Evolutionary conservation across 2,888 invertebrate species (phyloP).

Genomic region (Spodoptera picta): DNA sequence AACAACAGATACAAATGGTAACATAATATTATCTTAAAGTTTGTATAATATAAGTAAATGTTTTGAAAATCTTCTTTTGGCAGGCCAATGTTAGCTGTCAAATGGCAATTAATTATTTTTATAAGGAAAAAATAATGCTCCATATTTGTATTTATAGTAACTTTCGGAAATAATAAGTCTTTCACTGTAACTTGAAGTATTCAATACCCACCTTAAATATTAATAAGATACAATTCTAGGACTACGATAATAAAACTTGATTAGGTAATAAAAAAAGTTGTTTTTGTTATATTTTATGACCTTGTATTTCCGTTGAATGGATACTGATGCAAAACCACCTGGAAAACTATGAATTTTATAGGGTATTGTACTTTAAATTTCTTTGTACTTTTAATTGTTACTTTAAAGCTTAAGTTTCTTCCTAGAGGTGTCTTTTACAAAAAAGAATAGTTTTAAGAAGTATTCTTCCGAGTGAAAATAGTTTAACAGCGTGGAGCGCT

Average conservation of each 20-base stretch:
- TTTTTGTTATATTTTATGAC: constrained; percentile 11
- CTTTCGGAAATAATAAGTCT: too few species aligned
- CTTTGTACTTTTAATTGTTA: constrained; percentile 32
- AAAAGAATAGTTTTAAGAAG: constrained; percentile 41
- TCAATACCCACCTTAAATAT: too few species aligned
- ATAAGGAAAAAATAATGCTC: too few species aligned
- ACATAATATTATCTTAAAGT: constrained; percentile 1
- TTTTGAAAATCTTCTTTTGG: too few species aligned
- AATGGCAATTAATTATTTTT: too few species aligned
- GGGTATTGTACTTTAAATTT: constrained; percentile 11
- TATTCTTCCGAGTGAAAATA: constrained; percentile 56
- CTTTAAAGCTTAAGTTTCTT: constrained; percentile 35
- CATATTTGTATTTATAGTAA: too few species aligned
- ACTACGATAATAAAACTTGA: too few species aligned
- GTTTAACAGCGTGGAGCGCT: constrained; percentile 56
- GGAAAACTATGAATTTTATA: constrained; percentile 12
- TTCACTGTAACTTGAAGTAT: too few species aligned
- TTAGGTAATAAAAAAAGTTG: constrained; percentile 7
- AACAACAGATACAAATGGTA: background rate
- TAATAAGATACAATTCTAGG: too few species aligned
- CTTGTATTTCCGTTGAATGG: constrained; percentile 6
- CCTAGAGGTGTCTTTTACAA: constrained; percentile 32
- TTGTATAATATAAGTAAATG: background rate
- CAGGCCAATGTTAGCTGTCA: too few species aligned
- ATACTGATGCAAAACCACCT: background rate